These are phyloP conservation scores for Tipula confusa DNA, from an alignment of 2,888 invertebrate species.

Conservation along the genomic window DNA sequence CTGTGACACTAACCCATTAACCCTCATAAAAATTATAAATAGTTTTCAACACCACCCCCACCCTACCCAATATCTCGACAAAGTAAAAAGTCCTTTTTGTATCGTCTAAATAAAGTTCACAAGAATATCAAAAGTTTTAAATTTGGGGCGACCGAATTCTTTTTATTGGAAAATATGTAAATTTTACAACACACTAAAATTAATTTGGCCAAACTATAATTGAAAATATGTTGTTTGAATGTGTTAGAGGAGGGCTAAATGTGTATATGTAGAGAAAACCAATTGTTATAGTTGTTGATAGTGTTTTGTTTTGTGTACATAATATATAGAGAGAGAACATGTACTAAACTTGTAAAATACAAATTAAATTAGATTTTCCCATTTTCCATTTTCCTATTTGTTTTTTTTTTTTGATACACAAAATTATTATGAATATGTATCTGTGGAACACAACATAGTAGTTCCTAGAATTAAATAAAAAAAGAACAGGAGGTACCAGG, in stretches of 20 bases:
- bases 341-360: background rate
- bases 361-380: conserved; percentile 1
- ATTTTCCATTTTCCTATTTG: too few species aligned
- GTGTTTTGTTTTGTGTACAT: background rate
- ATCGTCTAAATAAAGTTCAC: background rate
- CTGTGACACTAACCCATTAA: background rate
- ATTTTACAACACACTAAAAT: background rate
- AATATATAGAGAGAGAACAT: background rate
- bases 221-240: background rate
- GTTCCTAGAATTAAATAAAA: background rate
- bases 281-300: background rate
- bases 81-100: too few species aligned
- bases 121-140: background rate
- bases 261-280: background rate
- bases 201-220: conserved; percentile 3
- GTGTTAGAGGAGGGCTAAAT: background rate
- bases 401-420: too few species aligned
- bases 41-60: background rate
- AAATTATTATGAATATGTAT: background rate
- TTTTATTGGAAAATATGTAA: conserved; percentile 1
- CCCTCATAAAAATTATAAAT: background rate
- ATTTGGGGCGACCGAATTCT: background rate
- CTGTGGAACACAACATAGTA: background rate
- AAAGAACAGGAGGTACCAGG: background rate
- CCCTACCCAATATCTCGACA: background rate